Conservation (phyloP, 2,113 vertebrate species). For the Lepus europaeus region DNA sequence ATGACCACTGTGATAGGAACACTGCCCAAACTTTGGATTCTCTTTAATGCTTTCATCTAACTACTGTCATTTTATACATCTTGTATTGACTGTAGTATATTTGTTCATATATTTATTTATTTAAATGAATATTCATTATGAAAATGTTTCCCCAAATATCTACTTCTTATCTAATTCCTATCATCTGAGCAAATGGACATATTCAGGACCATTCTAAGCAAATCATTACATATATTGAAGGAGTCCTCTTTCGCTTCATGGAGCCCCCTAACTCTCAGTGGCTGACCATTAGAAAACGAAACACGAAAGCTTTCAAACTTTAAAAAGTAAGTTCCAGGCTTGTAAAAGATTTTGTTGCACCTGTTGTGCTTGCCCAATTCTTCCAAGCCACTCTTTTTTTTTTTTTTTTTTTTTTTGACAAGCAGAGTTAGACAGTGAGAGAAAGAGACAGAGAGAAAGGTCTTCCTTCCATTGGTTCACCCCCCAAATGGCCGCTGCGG, state of each 20-base stretch:
- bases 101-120: background rate
- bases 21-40: background rate
- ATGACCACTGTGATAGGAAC: background rate
- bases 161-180: background rate
- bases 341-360: background rate
- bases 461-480: too few species aligned
- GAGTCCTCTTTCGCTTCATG: background rate
- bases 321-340: background rate
- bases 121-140: background rate
- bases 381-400: background rate
- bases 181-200: background rate
- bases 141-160: background rate
- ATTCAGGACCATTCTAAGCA: background rate
- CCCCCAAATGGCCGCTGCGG: too few species aligned
- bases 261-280: background rate
- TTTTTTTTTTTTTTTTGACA: too few species aligned
- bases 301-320: background rate
- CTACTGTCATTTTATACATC: background rate
- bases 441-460: too few species aligned
- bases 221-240: background rate
- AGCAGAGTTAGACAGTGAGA: too few species aligned
- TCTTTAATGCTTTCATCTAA: background rate
- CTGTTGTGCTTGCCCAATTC: background rate
- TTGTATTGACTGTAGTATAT: background rate
- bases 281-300: background rate